phyloP scores from a whole-genome alignment of 2,888 invertebrate species.

The Entomobrya proxima region DNA sequence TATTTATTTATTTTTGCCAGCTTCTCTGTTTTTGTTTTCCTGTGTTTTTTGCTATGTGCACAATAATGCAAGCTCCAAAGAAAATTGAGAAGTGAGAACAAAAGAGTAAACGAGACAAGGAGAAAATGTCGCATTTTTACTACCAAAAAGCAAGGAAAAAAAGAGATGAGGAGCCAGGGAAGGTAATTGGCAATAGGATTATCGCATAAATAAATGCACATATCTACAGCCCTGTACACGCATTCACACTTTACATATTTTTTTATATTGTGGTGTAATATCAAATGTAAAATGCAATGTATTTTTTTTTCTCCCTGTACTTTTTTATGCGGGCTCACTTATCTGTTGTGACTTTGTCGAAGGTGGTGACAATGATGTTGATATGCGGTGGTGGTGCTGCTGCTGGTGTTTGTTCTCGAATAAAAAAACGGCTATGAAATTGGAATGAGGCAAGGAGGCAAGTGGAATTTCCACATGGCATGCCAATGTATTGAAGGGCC shows the following conservation, averaged over 20 bases:
- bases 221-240: background rate
- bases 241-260: background rate
- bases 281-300: background rate
- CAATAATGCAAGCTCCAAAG: background rate
- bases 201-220: slow-evolving; percentile 32
- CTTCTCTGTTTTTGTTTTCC: no score
- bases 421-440: slow-evolving; percentile 19
- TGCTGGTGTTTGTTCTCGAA: no score
- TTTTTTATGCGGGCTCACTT: background rate
- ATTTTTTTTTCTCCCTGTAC: background rate
- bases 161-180: background rate
- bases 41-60: background rate
- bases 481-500: background rate
- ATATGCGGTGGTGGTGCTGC: no score
- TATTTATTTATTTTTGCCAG: no score
- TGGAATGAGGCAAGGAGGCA: background rate
- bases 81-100: background rate
- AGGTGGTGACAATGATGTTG: background rate
- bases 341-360: background rate
- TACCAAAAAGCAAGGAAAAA: background rate
- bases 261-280: background rate
- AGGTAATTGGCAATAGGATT: slow-evolving; percentile 27
- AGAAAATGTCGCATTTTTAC: background rate
- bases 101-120: no score
- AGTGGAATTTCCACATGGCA: background rate